These are phyloP conservation scores for Aphis craccivora DNA, from an alignment of 1,140 invertebrate genomes.

Conservation along the genomic window DNA sequence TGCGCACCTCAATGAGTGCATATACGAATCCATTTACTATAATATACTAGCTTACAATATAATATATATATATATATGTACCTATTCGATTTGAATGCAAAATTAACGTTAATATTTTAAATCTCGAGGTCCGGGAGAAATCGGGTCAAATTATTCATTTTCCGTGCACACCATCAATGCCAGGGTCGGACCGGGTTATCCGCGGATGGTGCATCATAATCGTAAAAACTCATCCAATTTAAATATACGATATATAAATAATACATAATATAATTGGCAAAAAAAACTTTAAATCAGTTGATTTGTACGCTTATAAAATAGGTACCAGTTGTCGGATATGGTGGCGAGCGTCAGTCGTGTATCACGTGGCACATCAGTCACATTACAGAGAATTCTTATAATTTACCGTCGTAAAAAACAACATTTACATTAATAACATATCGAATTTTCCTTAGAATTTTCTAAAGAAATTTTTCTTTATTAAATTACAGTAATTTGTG, in stretches of 20 bases:
- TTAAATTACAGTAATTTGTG: neutral
- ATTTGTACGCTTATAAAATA: neutral
- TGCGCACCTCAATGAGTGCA: conserved; percentile 32
- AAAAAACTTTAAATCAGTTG: neutral
- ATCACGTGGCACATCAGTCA: neutral
- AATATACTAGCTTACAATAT: neutral
- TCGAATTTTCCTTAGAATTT: neutral
- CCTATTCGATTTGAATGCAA: conserved; percentile 20
- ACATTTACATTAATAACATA: neutral
- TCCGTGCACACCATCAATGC: neutral
- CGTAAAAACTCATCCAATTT: neutral
- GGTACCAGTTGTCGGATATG: neutral
- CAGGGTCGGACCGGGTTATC: conserved; percentile 35
- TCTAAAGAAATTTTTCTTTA: neutral
- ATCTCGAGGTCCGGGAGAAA: conserved; percentile 16
- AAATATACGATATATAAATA: neutral
- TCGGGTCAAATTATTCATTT: conserved; percentile 16
- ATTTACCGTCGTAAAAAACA: neutral
- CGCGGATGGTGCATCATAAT: neutral
- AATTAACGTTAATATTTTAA: neutral
- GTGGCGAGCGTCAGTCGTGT: neutral
- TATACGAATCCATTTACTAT: neutral
- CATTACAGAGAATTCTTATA: neutral
- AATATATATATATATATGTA: neutral
- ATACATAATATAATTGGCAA: neutral